Evolutionary conservation across 2,888 invertebrate genomes (phyloP), one percentile per base, ranked within the genome.

Genomic region (Hypena proboscidalis): DNA sequence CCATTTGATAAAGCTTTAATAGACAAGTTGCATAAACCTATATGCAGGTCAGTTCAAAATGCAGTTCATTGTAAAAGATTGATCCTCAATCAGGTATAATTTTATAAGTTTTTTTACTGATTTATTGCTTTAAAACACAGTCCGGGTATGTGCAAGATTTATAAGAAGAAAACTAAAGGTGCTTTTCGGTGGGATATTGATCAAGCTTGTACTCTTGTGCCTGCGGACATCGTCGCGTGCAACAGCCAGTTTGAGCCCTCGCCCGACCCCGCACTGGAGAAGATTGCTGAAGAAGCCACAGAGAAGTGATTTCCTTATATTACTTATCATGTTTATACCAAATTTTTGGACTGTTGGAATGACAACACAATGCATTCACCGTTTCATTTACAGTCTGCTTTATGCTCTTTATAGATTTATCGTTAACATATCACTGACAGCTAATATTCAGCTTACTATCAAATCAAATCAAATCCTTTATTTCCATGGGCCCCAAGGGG

Each of bases 1-100:
- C 95, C 95, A 2, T 95, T 95, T 72, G 95, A 95, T 64, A 90
- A 89, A 61, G 93, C 91, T 32, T 80, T 95, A 52, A 92, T 93
- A 33, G 94, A 93, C 57, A 92, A 92, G 67, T 80, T 95, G 40
- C 94, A 95, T 76, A 90, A 93, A 43, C 94, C 94, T 54, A 90
- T 95, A 68, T 95, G 94, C 81, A 95, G 95, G 94, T 93, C 75
- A 80, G 75, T 40, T 27, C 17, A 6, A 2, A 20, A 22, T 34
- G 31, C 17, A n/a, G n/a, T 2, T 27, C 7, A 13, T 13, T 27
- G 10, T 9, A n/a, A n/a, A n/a, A n/a, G n/a, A 22, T n/a, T 22
- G 7, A 6, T 4, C 3, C 4, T 5, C 6, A 14, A 3, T 22
- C 7, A 11, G 4, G 5, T 21, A n/a, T 6, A 10, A 20, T 2